Base-by-base conservation (phyloP, 1,140 invertebrate genomes). In the Sinella curviseta region DNA sequence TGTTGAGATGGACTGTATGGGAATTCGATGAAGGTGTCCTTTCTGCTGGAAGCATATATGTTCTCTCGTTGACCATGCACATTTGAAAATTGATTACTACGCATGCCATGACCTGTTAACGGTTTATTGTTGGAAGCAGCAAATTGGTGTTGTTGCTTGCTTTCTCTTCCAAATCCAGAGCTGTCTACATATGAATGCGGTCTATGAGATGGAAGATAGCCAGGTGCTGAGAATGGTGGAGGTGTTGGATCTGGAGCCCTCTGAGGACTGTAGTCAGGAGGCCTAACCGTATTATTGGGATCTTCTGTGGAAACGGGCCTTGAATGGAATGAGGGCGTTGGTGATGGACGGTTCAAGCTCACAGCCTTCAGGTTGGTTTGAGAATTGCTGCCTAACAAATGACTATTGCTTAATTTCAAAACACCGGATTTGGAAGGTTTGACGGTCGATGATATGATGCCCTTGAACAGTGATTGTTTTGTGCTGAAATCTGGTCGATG, bases 1-100 rank as follows among this genome's bases (percentile, higher is more conserved):
- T 80, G 79, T 26, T 80, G 79, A n/a, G 79, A 80, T 26, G 79
- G 79, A 74, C 79, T 80, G 33, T 70, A 31, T n/a, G 79, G 79
- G 48, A 54, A 80, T 74, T 80, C 79, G 1, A 80, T 39, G 28
- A 77, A 55, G 30, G 54, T 77, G n/a, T 57, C 39, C 17, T 12
- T 54, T 48, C 74, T 74, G 24, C 35, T 36, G 4, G 74, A 75
- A 34, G 77, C 55, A 30, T 80, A 80, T 24, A 77, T 80, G 54
- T 77, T 80, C 30, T 80, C 79, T 30, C 79, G 60, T 31, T 80
- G 79, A 26, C 79, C 79, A 57, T 80, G 36, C 3, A 74, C 30
- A 77, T 80, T 80, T 17, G 76, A 73, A 30, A 77, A 80, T 33
- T 80, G 79, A 16, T 80, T 80, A 0, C 75, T 73, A 31, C 79